Evolutionary conservation across 2,113 vertebrate species (phyloP), one percentile per base, ranked within the genome.

Genomic region (Chlorodrepanis virens): DNA sequence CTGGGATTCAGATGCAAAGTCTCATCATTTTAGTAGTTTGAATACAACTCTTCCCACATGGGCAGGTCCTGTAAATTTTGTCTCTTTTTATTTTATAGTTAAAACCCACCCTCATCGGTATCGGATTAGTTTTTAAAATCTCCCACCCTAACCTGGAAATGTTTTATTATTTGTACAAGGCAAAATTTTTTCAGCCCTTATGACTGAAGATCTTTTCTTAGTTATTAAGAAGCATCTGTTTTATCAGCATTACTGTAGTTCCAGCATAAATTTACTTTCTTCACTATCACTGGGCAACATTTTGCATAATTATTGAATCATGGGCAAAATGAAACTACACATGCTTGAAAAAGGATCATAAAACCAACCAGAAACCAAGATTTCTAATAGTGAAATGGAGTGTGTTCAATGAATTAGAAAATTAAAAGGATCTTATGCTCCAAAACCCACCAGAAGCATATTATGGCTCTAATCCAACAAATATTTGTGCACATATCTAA

Each of bases 381-480:
- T 67, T 87, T 94, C 53, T 64, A 87, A 57, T 91, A 87, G 9
- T 67, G 93, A 89, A 89, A 87, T 35, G 4, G 29, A 78, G 14
- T 28, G 33, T 11, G 75, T 82, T 89, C 86, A 92, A 12, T 81
- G 77, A 89, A 82, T 94, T 79, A 87, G 84, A 91, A 95, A 94
- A 96, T 91, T 78, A 94, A 93, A 93, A 72, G 65, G 23, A 61
- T 70, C 12, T 94, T 89, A 79, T 64, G 67, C 45, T 91, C 42
- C 54, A 86, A 94, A 88, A 87, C 13, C 5, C 40, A 89, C 47
- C 44, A 77, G 89, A 87, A 92, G 15, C 37, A 57, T 79, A 92
- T 56, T 84, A 92, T 68, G 77, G 40, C 91, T 81, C 31, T 92
- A 94, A 94, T 94, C 65, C 83, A 92, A 68, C 84, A 95, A 96